phyloP scores from a whole-genome alignment of 2,797 vertebrate species.

The Lycodopsis pacificus region DNA sequence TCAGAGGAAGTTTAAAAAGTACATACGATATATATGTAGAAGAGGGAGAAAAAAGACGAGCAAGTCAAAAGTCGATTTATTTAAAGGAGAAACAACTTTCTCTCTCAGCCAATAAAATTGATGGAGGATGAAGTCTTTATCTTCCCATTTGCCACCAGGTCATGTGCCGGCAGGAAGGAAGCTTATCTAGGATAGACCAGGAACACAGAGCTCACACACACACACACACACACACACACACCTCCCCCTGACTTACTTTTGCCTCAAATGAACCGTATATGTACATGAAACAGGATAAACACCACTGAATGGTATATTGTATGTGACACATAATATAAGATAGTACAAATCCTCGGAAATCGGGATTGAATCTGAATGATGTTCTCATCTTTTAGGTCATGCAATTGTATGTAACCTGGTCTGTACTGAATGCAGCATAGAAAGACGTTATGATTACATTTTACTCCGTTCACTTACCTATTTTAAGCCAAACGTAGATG shows the following conservation, averaged over 20 bases:
- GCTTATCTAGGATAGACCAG: constrained; percentile 53
- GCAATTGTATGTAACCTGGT: too few relatives aligned
- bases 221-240: neutral
- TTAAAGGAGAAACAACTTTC: constrained; percentile 23
- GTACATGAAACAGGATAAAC: neutral
- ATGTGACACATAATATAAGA: neutral
- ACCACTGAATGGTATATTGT: too few relatives aligned
- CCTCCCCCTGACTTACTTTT: neutral
- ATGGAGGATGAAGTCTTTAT: constrained; percentile 45
- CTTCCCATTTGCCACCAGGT: constrained; percentile 35
- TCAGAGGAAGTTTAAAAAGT: neutral
- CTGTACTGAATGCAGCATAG: too few relatives aligned
- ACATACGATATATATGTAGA: neutral
- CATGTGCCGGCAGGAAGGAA: constrained; percentile 34
- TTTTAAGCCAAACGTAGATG: neutral
- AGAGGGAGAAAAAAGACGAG: neutral
- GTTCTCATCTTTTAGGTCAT: neutral
- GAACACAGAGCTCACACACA: neutral
- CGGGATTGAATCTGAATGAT: neutral
- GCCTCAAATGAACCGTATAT: neutral
- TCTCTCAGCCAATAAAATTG: constrained; percentile 33
- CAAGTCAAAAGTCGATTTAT: constrained; percentile 1
- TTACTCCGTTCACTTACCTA: too few relatives aligned
- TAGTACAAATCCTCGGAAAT: neutral
- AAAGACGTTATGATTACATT: too few relatives aligned